Evolutionary conservation across 2,888 invertebrate species (phyloP).

Genomic region (Pterostichus niger): DNA sequence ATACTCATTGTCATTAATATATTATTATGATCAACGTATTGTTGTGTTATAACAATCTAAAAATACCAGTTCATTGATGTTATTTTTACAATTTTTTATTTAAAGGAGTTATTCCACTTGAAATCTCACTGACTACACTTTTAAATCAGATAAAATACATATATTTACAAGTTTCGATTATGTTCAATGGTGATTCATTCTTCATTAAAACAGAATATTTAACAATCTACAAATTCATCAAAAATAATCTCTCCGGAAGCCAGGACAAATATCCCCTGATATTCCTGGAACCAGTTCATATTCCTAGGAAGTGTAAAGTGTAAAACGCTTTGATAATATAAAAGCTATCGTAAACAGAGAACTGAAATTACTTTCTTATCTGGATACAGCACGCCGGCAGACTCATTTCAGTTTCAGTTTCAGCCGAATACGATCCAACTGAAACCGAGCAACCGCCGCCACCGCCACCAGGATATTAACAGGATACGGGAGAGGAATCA

Average conservation of each 20-base stretch:
- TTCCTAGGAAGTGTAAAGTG: slow-evolving; percentile 4
- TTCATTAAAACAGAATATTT: background rate
- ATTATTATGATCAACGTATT: too few relatives aligned
- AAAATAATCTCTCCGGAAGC: slow-evolving; percentile 21
- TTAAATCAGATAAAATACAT: too few relatives aligned
- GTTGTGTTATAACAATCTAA: too few relatives aligned
- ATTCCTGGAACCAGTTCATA: slow-evolving; percentile 24
- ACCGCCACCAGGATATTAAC: slow-evolving; percentile 38
- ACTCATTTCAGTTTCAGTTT: slow-evolving; percentile 43
- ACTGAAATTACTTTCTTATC: slow-evolving; percentile 64
- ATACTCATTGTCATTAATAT: too few relatives aligned
- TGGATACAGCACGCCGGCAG: slow-evolving; percentile 47
- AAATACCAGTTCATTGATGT: too few relatives aligned
- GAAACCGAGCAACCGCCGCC: background rate
- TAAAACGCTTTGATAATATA: slow-evolving; percentile 50
- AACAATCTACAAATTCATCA: slow-evolving; percentile 8
- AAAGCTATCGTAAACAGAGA: slow-evolving; percentile 58
- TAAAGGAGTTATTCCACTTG: too few relatives aligned
- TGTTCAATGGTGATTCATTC: background rate
- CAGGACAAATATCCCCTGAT: background rate
- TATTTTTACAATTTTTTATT: too few relatives aligned
- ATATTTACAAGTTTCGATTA: too few relatives aligned
- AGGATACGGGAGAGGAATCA: slow-evolving; percentile 43
- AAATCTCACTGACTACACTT: too few relatives aligned
- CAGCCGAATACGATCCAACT: slow-evolving; percentile 2